Evolutionary conservation across 1,140 invertebrate genomes (phyloP).

Genomic region (Diachasmimorpha longicaudata): DNA sequence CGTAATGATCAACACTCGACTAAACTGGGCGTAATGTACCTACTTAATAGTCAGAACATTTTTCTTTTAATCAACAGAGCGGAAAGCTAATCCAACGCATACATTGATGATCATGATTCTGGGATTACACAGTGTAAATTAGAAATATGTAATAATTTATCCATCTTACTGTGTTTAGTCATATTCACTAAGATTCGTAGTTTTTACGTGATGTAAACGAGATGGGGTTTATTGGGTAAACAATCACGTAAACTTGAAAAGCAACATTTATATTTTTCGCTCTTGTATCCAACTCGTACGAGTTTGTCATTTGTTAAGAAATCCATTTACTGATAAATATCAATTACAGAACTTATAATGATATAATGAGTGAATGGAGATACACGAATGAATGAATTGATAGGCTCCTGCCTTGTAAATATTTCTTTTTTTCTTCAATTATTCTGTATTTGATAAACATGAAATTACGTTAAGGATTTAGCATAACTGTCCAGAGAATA

Average conservation of each 20-base stretch:
- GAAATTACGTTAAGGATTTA: constrained; percentile 13
- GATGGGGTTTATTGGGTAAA: background rate
- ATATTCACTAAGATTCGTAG: background rate
- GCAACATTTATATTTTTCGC: background rate
- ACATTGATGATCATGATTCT: constrained; percentile 22
- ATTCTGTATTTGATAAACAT: constrained; percentile 27
- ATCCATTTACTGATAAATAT: background rate
- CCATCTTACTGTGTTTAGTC: constrained; percentile 3
- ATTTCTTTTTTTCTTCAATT: constrained; percentile 24
- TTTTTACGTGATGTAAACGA: background rate
- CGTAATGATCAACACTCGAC: constrained; percentile 46
- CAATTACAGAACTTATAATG: background rate
- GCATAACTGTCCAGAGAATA: background rate
- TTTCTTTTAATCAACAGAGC: constrained; percentile 34
- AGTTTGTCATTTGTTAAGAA: background rate
- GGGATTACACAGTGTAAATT: constrained; percentile 31
- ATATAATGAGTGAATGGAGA: background rate
- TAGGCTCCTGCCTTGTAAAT: constrained; percentile 31
- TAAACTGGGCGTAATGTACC: constrained; percentile 32
- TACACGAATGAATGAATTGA: constrained; percentile 17
- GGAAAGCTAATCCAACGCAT: background rate
- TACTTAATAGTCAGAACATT: constrained; percentile 53
- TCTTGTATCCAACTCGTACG: background rate
- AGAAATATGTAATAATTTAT: constrained; percentile 35
- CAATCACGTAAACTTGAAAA: background rate